Percentiles rank a stretch among this genome's conserved stretches.
Evolutionary conservation across 1,140 invertebrate species (phyloP).

Genomic region (Drosophila bipectinata): DNA sequence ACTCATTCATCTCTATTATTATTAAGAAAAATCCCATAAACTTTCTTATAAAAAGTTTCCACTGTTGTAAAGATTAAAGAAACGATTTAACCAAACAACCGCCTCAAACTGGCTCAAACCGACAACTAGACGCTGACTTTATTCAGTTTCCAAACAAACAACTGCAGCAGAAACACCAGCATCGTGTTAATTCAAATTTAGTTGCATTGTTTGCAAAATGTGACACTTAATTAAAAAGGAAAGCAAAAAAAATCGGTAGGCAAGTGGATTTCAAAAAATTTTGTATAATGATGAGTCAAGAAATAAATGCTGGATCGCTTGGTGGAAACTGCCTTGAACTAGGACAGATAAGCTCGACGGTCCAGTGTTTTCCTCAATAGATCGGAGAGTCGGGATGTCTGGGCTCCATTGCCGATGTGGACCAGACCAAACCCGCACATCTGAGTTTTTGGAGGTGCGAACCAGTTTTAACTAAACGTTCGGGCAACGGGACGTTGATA

Average conservation of each 20-base stretch:
- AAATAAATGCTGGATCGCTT: neutral
- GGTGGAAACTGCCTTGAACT: conserved; percentile 38
- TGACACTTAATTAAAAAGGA: conserved; percentile 5
- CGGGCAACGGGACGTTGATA: conserved; percentile 46
- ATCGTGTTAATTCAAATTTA: conserved; percentile 31
- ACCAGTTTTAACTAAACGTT: conserved; percentile 69
- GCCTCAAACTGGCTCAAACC: conserved; percentile 52
- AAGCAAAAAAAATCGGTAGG: neutral
- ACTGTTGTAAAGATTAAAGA: neutral
- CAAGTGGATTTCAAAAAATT: neutral
- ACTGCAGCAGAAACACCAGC: conserved; percentile 1
- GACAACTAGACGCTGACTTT: conserved; percentile 13
- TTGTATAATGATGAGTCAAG: conserved; percentile 19
- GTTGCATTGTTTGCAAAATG: conserved; percentile 45
- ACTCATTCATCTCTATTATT: neutral
- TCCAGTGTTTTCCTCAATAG: conserved; percentile 33
- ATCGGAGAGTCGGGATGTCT: conserved; percentile 23
- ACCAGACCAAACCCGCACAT: conserved; percentile 62
- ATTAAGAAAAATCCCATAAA: neutral
- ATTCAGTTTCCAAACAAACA: conserved; percentile 2
- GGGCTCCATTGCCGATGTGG: conserved; percentile 22
- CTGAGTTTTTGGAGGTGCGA: conserved; percentile 68
- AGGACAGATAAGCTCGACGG: conserved; percentile 42
- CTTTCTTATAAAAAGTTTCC: neutral
- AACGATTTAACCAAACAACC: conserved; percentile 11